Percentiles rank a stretch among this genome's conserved stretches.
Evolutionary conservation across 2,797 vertebrate species (phyloP).

Genomic region (Hemitrygon akajei): DNA sequence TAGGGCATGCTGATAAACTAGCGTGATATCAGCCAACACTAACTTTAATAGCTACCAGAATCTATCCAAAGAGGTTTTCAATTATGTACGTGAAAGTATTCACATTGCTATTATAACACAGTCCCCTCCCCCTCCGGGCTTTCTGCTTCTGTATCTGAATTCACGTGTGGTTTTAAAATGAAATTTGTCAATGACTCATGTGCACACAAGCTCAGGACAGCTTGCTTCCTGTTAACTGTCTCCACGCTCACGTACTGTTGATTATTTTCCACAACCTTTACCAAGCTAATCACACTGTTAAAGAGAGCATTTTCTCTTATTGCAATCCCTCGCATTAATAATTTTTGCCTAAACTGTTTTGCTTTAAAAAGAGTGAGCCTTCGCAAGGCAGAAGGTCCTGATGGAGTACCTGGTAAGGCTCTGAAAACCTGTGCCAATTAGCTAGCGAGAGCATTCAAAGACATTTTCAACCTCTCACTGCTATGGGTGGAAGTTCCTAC

Average conservation of each 20-base stretch:
- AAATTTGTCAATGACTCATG: neutral
- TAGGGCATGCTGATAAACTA: neutral
- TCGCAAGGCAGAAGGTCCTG: too few species aligned
- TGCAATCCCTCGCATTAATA: neutral
- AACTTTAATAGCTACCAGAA: neutral
- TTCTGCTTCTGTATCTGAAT: neutral
- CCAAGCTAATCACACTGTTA: neutral
- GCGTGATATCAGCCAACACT: neutral
- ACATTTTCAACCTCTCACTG: too few species aligned
- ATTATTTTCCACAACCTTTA: neutral
- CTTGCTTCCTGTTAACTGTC: constrained; percentile 21
- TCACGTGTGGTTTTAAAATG: constrained; percentile 1
- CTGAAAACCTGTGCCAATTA: too few species aligned
- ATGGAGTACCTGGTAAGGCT: too few species aligned
- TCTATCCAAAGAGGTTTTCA: neutral
- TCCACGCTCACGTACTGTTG: neutral
- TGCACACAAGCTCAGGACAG: neutral
- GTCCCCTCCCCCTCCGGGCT: neutral
- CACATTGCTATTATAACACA: neutral
- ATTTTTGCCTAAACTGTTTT: neutral
- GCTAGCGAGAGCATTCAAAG: too few species aligned
- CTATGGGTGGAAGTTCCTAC: too few species aligned
- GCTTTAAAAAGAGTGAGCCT: too few species aligned
- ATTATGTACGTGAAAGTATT: neutral
- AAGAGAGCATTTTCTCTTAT: neutral